Conservation (phyloP, 2,797 vertebrate genomes). For the Limnodromus scolopaceus region DNA sequence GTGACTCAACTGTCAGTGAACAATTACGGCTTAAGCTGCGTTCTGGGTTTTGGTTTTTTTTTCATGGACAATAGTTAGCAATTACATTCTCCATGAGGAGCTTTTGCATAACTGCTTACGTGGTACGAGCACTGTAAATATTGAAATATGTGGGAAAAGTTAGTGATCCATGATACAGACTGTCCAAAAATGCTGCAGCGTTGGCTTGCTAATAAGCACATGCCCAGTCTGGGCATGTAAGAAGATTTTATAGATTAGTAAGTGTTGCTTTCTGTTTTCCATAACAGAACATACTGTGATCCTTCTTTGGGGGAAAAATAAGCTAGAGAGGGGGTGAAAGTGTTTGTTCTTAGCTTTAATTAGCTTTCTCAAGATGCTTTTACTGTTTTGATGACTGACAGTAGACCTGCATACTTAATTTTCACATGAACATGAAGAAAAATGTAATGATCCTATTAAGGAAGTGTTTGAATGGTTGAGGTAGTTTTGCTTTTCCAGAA, state of each 20-base stretch:
- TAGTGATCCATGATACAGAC: background rate
- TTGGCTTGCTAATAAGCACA: conserved; percentile 16
- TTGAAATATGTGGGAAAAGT: background rate
- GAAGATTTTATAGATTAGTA: conserved; percentile 2
- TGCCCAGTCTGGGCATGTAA: background rate
- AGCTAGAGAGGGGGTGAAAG: conserved; percentile 54
- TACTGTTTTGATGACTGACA: conserved; percentile 37
- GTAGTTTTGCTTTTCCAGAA: background rate
- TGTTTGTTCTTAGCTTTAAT: conserved; percentile 68
- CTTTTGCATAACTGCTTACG: background rate
- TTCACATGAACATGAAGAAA: conserved; percentile 16
- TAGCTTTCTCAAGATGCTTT: conserved; percentile 54
- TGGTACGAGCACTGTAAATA: background rate
- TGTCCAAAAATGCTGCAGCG: background rate
- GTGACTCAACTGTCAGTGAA: background rate
- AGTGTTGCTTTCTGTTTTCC: conserved; percentile 36
- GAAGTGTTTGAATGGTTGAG: background rate
- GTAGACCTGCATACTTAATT: conserved; percentile 49
- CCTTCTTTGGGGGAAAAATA: conserved; percentile 55
- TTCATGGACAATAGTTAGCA: background rate
- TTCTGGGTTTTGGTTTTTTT: background rate
- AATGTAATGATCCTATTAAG: background rate
- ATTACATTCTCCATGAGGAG: background rate
- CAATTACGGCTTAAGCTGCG: background rate
- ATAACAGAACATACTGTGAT: conserved; percentile 37